These are phyloP conservation scores for Brachionichthys hirsutus DNA, from an alignment of 2,113 vertebrate genomes.

Conservation along the genomic window DNA sequence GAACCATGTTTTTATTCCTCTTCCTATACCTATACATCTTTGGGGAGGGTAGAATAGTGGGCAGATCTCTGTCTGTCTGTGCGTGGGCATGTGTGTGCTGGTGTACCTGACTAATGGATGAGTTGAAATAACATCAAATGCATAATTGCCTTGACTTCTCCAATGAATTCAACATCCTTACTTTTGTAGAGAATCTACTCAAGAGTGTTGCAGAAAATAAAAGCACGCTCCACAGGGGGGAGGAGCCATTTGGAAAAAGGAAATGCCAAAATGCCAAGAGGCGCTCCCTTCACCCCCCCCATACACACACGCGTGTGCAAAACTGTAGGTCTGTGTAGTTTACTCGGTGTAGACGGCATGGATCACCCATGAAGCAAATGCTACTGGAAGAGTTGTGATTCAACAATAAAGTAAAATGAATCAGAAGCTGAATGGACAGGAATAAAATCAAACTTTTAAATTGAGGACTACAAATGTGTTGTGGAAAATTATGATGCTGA, in stretches of 20 bases:
- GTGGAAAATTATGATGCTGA: neutral
- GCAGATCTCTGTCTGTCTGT: no score
- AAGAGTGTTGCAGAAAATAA: neutral
- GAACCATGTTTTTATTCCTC: slow-evolving; percentile 26
- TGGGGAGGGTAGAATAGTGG: neutral
- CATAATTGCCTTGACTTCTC: no score
- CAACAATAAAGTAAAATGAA: neutral
- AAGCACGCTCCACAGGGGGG: neutral
- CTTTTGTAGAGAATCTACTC: slow-evolving; percentile 5
- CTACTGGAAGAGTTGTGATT: no score
- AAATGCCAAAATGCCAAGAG: slow-evolving; percentile 29
- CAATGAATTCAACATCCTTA: no score
- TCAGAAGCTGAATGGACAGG: neutral
- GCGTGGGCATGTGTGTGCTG: no score
- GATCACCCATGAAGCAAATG: no score
- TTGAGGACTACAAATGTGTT: neutral
- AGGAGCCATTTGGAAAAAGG: slow-evolving; percentile 11
- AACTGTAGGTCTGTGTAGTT: slow-evolving; percentile 14
- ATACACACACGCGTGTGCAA: slow-evolving; percentile 3
- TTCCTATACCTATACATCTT: slow-evolving; percentile 6
- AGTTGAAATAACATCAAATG: no score
- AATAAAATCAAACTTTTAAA: neutral
- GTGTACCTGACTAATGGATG: no score
- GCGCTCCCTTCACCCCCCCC: no score
- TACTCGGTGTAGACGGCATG: slow-evolving; percentile 24